Base-by-base conservation (phyloP, 2,888 invertebrate genomes). In the Chymomyza procnemis region DNA sequence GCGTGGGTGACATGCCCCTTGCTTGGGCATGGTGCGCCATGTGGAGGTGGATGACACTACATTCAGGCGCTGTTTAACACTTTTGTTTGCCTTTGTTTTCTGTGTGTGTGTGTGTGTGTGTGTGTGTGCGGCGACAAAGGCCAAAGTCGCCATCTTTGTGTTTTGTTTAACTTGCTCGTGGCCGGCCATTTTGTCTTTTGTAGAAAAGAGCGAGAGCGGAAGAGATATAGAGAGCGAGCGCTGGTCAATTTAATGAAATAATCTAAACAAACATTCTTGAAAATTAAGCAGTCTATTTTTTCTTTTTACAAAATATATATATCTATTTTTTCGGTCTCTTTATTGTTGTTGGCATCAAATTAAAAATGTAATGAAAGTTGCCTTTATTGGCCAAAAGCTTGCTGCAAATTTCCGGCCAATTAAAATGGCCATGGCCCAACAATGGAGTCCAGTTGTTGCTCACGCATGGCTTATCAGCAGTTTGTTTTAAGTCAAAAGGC, bases 271-370 rank as follows among this genome's bases (percentile, higher is more conserved):
- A 83, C 87, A 83, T 80, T 82, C 76, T 70, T 73, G 64, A 80
- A 83, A 87, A 83, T 83, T 85, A 87, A 83, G 82, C 85, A 87
- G 78, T n/a, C n/a, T n/a, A n/a, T n/a, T n/a, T n/a, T n/a, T n/a
- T n/a, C n/a, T n/a, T n/a, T n/a, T n/a, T n/a, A n/a, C n/a, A n/a
- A n/a, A n/a, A n/a, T n/a, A n/a, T n/a, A n/a, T 81, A 66, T 70
- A 54, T 66, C 8, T 26, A 14, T 48, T 66, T 66, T 68, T 54
- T 22, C 6, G 26, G 56, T 3, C 56, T 34, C 9, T 64, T 64
- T 59, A 54, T 47, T 64, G 60, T 66, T 69, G 55, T 65, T 70
- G 65, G 65, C 61, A 30, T 47, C 47, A 73, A 84, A 81, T 79
- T 84, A 78, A 86, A 82, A 86, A 76, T 84, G 79, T 77, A 84